Evolutionary conservation across 2,888 invertebrate species (phyloP).

Genomic region (Brachyopa scutellaris): DNA sequence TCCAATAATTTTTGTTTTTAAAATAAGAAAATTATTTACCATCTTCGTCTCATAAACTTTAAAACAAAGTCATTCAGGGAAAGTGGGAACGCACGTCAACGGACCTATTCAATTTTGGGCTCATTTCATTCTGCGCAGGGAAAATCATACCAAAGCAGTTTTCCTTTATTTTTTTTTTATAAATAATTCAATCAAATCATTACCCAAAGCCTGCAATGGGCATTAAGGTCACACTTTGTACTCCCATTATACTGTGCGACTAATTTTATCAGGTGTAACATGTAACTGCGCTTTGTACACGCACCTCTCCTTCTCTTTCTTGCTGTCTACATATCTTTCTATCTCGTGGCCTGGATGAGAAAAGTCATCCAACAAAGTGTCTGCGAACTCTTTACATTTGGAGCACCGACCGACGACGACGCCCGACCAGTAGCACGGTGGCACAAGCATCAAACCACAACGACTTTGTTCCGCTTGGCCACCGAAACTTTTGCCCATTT

Average conservation of each 20-base stretch:
- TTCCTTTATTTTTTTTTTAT: too few species aligned
- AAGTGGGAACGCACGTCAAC: too few species aligned
- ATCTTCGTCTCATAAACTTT: too few species aligned
- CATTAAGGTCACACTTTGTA: slow-evolving; percentile 31
- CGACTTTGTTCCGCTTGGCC: slow-evolving; percentile 66
- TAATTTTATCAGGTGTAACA: slow-evolving; percentile 9
- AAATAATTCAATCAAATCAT: background rate
- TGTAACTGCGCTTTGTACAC: background rate
- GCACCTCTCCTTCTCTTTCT: too few species aligned
- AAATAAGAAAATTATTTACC: too few species aligned
- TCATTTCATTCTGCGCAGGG: too few species aligned
- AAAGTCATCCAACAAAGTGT: slow-evolving; percentile 15
- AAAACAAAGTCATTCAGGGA: too few species aligned
- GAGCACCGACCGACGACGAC: background rate
- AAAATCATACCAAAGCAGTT: too few species aligned
- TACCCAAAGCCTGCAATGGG: background rate
- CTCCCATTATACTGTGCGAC: slow-evolving; percentile 4
- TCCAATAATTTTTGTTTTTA: too few species aligned
- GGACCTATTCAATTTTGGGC: too few species aligned
- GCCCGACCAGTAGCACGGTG: background rate
- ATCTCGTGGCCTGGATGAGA: background rate
- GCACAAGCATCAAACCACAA: slow-evolving; percentile 61
- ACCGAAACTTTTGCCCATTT: slow-evolving; percentile 46
- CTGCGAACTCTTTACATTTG: slow-evolving; percentile 39
- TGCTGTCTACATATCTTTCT: too few species aligned